Base-by-base conservation (phyloP, 2,797 vertebrate genomes). In the Pithecia hirsuta region DNA sequence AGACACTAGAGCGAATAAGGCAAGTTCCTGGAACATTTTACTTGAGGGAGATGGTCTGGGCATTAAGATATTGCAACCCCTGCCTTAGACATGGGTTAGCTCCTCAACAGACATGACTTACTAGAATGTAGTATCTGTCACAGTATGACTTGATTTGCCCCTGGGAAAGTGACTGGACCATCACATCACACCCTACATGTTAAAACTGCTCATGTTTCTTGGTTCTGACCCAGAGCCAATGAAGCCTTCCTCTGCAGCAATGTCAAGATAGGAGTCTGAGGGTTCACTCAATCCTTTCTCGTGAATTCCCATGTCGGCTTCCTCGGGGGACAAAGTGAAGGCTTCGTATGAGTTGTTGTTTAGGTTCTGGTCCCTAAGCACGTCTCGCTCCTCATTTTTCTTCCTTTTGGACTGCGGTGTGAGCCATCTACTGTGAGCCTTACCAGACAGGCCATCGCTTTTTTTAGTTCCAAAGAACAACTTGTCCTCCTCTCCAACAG, bases 151-250 rank as follows among this genome's bases (percentile, higher is more conserved):
- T 92, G 92, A 97, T 96, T 95, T 97, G 95, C 79, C 92, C 96
- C 87, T 89, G 96, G 96, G 81, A 97, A 97, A 97, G 85, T 97
- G 97, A 97, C 96, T 95, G 81, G 88, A 57, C 84, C 39, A 0
- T 98, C 97, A 95, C 96, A 89, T 96, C 96, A 97, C 97, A 97
- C 97, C 88, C 92, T 48, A 75, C 92, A 96, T 97, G 97, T 95
- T 98, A 93, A 95, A 93, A 97, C 74, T 83, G 82, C 92, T 97
- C 93, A 90, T 24, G 87, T 97, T 95, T 96, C 97, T 98, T 93
- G 91, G 85, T 97, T 96, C 97, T 97, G 95, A 97, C 95, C 88
- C 88, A 76, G n/a, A 48, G 81, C 91, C 97, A 88, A 64, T 0
- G 33, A 82, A 87, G 79, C 84, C 90, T 91, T 95, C 92, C 59